Evolutionary conservation across 2,113 vertebrate genomes (phyloP).

Genomic region (Eleginops maclovinus): DNA sequence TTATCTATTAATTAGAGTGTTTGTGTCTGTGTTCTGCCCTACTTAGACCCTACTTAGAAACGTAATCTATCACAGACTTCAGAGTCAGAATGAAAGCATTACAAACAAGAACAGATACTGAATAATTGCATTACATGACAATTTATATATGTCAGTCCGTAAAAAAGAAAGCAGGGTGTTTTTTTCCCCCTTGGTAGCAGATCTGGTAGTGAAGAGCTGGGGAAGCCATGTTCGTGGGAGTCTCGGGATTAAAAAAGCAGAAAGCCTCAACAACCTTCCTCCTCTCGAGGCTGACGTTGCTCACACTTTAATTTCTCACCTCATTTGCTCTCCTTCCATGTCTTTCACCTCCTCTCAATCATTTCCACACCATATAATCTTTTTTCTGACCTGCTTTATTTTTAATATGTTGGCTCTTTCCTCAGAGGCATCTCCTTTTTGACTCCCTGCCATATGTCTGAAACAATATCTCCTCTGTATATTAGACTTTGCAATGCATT

Average conservation of each 20-base stretch:
- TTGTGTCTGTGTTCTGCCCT: slow-evolving; percentile 59
- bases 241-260: slow-evolving; percentile 9
- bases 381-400: slow-evolving; percentile 29
- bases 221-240: neutral
- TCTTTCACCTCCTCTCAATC: slow-evolving; percentile 28
- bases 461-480: neutral
- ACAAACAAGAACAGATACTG: slow-evolving; percentile 30
- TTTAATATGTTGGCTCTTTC: neutral
- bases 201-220: slow-evolving; percentile 2
- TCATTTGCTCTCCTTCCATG: slow-evolving; percentile 30
- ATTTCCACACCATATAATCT: slow-evolving; percentile 28
- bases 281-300: neutral
- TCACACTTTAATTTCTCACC: slow-evolving; percentile 46
- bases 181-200: neutral
- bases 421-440: neutral
- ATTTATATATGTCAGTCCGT: slow-evolving; percentile 26
- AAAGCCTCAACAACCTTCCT: neutral
- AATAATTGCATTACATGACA: slow-evolving; percentile 27
- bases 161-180: slow-evolving; percentile 13
- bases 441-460: neutral
- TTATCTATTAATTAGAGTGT: slow-evolving; percentile 69
- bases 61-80: slow-evolving; percentile 2
- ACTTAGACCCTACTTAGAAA: slow-evolving; percentile 40
- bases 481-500: neutral
- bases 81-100: slow-evolving; percentile 4